Evolutionary conservation across 2,797 vertebrate species (phyloP).

Genomic region (Myripristis jacobus): DNA sequence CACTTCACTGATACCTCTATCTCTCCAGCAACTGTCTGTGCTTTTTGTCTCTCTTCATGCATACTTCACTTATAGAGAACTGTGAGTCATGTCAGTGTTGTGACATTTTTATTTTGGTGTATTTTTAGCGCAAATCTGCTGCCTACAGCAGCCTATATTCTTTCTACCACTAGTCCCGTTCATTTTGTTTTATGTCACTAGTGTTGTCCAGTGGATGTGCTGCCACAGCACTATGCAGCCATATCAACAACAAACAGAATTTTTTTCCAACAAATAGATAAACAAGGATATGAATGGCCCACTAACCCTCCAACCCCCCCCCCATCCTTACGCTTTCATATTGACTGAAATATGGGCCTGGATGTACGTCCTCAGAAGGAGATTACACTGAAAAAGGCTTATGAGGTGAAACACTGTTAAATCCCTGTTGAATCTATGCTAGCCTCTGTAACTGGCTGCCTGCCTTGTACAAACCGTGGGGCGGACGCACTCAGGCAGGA

Average conservation of each 20-base stretch:
- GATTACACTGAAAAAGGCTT: constrained; percentile 76
- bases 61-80: not conserved
- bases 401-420: constrained; percentile 77
- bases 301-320: constrained; percentile 62
- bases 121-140: not conserved
- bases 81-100: constrained; percentile 12
- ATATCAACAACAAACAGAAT: constrained; percentile 37
- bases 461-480: constrained; percentile 62
- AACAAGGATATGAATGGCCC: constrained; percentile 54
- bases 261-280: constrained; percentile 41
- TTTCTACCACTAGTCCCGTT: constrained; percentile 28
- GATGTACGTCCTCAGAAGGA: constrained; percentile 67
- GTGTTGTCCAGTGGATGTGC: constrained; percentile 28
- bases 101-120: constrained; percentile 1
- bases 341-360: constrained; percentile 69
- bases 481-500: constrained; percentile 62
- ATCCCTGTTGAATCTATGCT: constrained; percentile 75
- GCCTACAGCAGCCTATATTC: constrained; percentile 3
- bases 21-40: constrained; percentile 38
- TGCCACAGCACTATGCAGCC: constrained; percentile 11
- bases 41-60: constrained; percentile 24
- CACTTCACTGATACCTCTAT: constrained; percentile 50
- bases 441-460: constrained; percentile 67
- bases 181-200: constrained; percentile 34
- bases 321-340: constrained; percentile 44